Evolutionary conservation across 2,888 invertebrate genomes (phyloP), one percentile per base, ranked within the genome.

Genomic region (Rotaria macrura): DNA sequence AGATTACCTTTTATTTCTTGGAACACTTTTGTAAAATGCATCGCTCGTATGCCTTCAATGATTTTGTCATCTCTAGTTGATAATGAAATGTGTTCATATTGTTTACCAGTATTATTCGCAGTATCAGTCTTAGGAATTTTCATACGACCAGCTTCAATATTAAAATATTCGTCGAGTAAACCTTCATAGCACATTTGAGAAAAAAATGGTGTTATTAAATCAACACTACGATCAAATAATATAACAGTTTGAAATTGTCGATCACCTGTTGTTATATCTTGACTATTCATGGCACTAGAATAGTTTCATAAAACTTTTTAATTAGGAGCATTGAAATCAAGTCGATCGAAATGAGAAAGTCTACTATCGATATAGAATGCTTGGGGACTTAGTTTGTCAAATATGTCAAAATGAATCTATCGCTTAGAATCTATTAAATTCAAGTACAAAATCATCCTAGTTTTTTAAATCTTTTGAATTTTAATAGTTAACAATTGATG

Each of bases 161-260:
- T 94, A 91, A 94, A 97, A 86, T 96, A 93, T 91, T 98, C 97
- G 91, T 99, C 99, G 87, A 99, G 95, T 14, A 99, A 93, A 7
- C 98, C 99, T 91, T 97, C 97, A 89, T 98, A 99, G 0, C 98
- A 98, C 55, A 97, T 93, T 89, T 98, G 99, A 0, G 96, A 96
- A 0, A 95, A 94, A 88, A 99, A 92, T 0, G 96, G 95, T 83
- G 96, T 95, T 84, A 98, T 93, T 85, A 97, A 93, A 92, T 99
- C 99, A 6, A 97, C 93, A 83, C 94, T 94, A 47, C 99, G 93
- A 91, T 99, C 99, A 2, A 99, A 92, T 83, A 99, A 91, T 12
- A 99, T 92, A 87, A 98, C 49, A 7, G 49, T 49, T 29, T 54
- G 49, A 38, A 84, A 52, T 2, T 38, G n/a, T 34, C 29, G 29